These are phyloP conservation scores for Sylvietta virens DNA, from an alignment of 2,113 vertebrate genomes.

Conservation along the genomic window DNA sequence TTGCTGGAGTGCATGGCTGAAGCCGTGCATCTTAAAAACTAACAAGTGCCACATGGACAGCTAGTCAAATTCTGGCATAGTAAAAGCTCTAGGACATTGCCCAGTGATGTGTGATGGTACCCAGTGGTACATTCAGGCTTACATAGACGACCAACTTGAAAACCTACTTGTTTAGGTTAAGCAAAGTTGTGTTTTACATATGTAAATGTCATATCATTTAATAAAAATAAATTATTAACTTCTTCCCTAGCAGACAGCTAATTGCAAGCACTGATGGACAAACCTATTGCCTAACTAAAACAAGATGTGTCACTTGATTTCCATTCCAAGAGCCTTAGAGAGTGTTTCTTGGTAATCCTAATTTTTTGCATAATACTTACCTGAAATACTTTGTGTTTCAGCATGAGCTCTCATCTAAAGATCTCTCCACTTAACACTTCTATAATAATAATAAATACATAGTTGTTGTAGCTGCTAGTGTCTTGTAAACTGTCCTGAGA, in stretches of 20 bases:
- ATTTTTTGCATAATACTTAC: background rate
- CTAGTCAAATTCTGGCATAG: background rate
- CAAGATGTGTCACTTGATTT: background rate
- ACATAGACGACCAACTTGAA: background rate
- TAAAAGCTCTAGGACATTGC: background rate
- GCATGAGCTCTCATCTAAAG: background rate
- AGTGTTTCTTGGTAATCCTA: background rate
- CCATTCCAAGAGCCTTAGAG: background rate
- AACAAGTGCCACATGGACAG: background rate
- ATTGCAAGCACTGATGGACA: background rate
- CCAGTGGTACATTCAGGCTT: background rate
- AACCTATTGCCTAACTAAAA: background rate
- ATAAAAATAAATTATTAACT: background rate
- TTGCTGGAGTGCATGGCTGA: background rate
- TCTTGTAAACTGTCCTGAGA: background rate
- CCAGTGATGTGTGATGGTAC: background rate
- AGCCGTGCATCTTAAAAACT: background rate
- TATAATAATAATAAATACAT: background rate
- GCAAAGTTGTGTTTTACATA: background rate
- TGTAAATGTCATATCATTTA: background rate
- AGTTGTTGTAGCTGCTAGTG: background rate
- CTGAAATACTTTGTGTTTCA: background rate
- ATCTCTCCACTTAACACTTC: background rate
- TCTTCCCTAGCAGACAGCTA: background rate
- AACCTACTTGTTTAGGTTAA: background rate